Percentiles rank a stretch among this genome's conserved stretches.
Conservation (phyloP, 2,797 vertebrate species). For the Betta splendens region DNA sequence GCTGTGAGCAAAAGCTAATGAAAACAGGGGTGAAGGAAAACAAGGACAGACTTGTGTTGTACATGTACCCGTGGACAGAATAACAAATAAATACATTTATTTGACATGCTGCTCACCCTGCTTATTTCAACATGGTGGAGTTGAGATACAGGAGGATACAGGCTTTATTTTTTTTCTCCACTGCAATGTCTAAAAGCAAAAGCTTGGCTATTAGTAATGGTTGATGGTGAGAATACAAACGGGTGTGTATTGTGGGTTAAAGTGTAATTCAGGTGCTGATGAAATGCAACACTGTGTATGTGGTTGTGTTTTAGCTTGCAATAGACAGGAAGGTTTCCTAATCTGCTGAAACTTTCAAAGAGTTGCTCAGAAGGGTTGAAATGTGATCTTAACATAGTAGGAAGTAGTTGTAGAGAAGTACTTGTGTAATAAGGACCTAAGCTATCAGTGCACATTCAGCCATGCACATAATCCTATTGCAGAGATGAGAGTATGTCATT, state of each 20-base stretch:
- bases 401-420: slow-evolving; percentile 48
- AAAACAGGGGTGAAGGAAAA: slow-evolving; percentile 32
- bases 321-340: slow-evolving; percentile 20
- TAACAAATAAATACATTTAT: slow-evolving; percentile 37
- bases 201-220: slow-evolving; percentile 1
- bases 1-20: slow-evolving; percentile 27
- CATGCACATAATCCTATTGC: slow-evolving; percentile 65
- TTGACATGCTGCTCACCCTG: slow-evolving; percentile 8
- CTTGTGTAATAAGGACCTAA: slow-evolving; percentile 68
- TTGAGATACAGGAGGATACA: slow-evolving; percentile 3
- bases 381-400: slow-evolving; percentile 54
- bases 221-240: slow-evolving; percentile 4
- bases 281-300: slow-evolving; percentile 4
- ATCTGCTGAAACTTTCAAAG: slow-evolving; percentile 31
- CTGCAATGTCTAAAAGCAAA: slow-evolving; percentile 12
- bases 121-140: slow-evolving; percentile 15
- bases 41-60: slow-evolving; percentile 43
- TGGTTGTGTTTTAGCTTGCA: slow-evolving; percentile 25
- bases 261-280: slow-evolving; percentile 1
- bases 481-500: slow-evolving; percentile 43
- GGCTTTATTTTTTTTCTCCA: slow-evolving; percentile 13
- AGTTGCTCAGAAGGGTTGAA: slow-evolving; percentile 44
- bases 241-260: slow-evolving; percentile 16
- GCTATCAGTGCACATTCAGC: slow-evolving; percentile 59
- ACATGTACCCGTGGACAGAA: slow-evolving; percentile 34